Evolutionary conservation across 53 echinoderm and acorn worm species (phyloP), one percentile per base, ranked within the genome.

Genomic region (Luidia sarsii): DNA sequence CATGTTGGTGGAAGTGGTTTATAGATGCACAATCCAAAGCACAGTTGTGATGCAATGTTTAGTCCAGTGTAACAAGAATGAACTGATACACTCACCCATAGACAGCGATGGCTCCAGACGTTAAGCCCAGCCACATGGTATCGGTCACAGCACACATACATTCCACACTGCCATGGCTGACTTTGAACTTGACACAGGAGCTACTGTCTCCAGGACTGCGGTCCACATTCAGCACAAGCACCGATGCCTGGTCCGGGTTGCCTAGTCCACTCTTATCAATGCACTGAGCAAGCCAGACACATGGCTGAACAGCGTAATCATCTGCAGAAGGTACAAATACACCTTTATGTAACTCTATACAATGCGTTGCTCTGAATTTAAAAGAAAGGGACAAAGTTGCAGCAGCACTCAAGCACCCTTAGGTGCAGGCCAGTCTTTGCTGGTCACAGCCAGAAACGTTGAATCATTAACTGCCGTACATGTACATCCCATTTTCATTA

Each of bases 71-170:
- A 41, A 41, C 11, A 11, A 41, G 11, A 11, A 41, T 41, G 41
- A 41, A 41, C 6, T 41, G 11, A 7, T 6, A 33, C 39, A 13
- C 90, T 83, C 68, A 95, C 95, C 86, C 87, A 84, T 86, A 93
- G 7, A 92, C 85, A 16, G 82, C 87, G 1, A 95, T 86, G 15
- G 75, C 63, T n/a, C 95, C 95, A 0, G 85, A 75, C 21, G 86
- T 61, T 39, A 92, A 48, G 1, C 90, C 92, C 23, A 95, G 70
- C 95, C 95, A 95, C 65, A 95, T 85, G 15, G 87, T 90, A 49
- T 90, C 92, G 1, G 52, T 82, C 10, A 92, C 95, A 6, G 95
- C 79, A 72, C 95, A 95, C 70, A 95, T 85, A 21, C 92, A 92
- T 70, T 85, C 86, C 35, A 91, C 91, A 1, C 49, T 53, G 28